Evolutionary conservation across 2,797 vertebrate species (phyloP), one percentile per base, ranked within the genome.

Genomic region (Ataeniobius toweri): DNA sequence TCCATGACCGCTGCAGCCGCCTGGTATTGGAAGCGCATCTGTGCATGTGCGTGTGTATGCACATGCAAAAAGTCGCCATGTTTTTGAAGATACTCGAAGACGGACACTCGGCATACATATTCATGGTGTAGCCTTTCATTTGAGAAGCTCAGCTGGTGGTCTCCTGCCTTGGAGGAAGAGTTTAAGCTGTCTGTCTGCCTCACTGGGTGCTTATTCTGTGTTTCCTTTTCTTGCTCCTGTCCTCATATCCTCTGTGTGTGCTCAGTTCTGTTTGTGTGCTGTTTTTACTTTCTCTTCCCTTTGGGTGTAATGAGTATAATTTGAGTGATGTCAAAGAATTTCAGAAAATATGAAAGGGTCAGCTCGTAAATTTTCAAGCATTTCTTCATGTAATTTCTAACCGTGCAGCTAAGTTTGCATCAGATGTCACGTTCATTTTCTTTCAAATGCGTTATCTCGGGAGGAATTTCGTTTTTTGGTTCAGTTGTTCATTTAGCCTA

Each of bases 91-190:
- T 61, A 73, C 63, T 80, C 31, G 50, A 85, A 80, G 80, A 71
- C 13, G 58, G 73, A n/a, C 80, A 81, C 74, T 74, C 77, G 74
- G 67, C 89, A 89, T 88, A 81, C 87, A 91, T 91, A 91, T 91
- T 91, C 89, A 91, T 91, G 77, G 73, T 77, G 76, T 81, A 13
- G 77, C 82, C 90, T 85, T 89, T 86, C 85, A 90, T 87, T 83
- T 80, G 50, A 74, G 83, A 76, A 85, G 86, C 90, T 90, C 92
- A 88, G 90, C 90, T 92, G 91, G 91, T 91, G 90, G 90, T 85
- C 82, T 84, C 51, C 83, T 86, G 85, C 86, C 89, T 90, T 10
- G 61, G 70, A 91, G 91, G 84, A 74, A 85, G 78, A 85, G 82
- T 90, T 89, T 80, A 88, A 85, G 87, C 80, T 44, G 31, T 71